Evolutionary conservation across 2,113 vertebrate species (phyloP).

Genomic region (Mustelus asterias): DNA sequence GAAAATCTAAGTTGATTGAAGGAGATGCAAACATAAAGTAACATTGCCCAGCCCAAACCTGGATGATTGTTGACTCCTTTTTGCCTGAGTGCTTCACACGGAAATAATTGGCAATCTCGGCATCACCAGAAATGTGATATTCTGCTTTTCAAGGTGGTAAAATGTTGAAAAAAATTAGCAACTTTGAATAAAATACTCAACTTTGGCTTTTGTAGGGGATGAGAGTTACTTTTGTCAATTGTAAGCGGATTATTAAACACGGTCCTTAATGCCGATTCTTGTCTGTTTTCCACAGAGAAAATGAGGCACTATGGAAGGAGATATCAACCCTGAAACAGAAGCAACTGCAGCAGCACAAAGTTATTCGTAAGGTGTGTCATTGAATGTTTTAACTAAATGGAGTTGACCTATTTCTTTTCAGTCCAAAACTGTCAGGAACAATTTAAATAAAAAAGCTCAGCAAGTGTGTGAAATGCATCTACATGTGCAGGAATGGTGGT

Average conservation of each 20-base stretch:
- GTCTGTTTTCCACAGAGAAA: constrained; percentile 39
- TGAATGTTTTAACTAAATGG: neutral
- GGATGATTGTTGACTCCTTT: neutral
- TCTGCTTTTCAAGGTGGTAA: neutral
- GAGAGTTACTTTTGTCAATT: neutral
- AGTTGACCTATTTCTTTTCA: neutral
- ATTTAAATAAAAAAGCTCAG: neutral
- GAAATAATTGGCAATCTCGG: neutral
- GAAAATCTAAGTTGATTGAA: neutral
- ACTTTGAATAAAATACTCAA: neutral
- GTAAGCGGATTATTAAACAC: neutral
- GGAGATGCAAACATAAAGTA: neutral
- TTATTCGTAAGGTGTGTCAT: constrained; percentile 43
- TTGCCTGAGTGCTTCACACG: neutral
- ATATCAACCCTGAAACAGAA: constrained; percentile 42
- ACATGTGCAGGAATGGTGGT: neutral
- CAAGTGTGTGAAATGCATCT: neutral
- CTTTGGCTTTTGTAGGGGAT: neutral
- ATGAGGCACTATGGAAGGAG: constrained; percentile 43
- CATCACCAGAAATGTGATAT: neutral
- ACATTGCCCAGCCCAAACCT: neutral
- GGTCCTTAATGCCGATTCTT: neutral
- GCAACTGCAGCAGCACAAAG: constrained; percentile 44
- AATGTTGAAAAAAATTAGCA: neutral
- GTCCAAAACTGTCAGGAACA: neutral